Evolutionary conservation across 2,888 invertebrate species (phyloP).

Genomic region (Thereva nobilitata): DNA sequence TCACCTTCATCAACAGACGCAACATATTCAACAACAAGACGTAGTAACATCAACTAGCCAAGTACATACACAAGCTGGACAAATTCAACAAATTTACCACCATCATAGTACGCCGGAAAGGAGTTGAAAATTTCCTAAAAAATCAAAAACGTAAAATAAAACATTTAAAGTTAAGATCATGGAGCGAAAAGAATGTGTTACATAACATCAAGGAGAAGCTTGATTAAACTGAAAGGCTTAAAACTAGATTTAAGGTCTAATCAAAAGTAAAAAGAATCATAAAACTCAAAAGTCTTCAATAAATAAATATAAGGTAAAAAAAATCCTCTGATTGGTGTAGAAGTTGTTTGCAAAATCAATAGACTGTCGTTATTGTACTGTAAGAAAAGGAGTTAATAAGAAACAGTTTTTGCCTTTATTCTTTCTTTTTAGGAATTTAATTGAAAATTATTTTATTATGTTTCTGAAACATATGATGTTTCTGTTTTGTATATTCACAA

Average conservation of each 20-base stretch:
- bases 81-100: slow-evolving; percentile 58
- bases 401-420: not conserved
- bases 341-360: slow-evolving; percentile 22
- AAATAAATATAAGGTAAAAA: slow-evolving; percentile 19
- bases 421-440: not conserved
- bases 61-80: slow-evolving; percentile 45
- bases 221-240: slow-evolving; percentile 12
- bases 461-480: too few species aligned
- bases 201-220: slow-evolving; percentile 1
- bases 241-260: slow-evolving; percentile 7
- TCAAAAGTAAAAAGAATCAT: slow-evolving; percentile 21
- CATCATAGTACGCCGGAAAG: slow-evolving; percentile 58
- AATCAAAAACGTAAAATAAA: slow-evolving; percentile 18
- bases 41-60: slow-evolving; percentile 35
- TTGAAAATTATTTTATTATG: too few species aligned
- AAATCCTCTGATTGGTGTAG: slow-evolving; percentile 21
- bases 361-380: slow-evolving; percentile 20
- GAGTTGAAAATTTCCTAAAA: slow-evolving; percentile 52
- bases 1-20: slow-evolving; percentile 47
- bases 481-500: too few species aligned
- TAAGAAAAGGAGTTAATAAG: not conserved
- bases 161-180: slow-evolving; percentile 6
- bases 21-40: slow-evolving; percentile 39
- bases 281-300: slow-evolving; percentile 12
- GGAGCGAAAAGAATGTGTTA: not conserved